Evolutionary conservation across 2,113 vertebrate genomes (phyloP).

Genomic region (Camelus dromedarius): DNA sequence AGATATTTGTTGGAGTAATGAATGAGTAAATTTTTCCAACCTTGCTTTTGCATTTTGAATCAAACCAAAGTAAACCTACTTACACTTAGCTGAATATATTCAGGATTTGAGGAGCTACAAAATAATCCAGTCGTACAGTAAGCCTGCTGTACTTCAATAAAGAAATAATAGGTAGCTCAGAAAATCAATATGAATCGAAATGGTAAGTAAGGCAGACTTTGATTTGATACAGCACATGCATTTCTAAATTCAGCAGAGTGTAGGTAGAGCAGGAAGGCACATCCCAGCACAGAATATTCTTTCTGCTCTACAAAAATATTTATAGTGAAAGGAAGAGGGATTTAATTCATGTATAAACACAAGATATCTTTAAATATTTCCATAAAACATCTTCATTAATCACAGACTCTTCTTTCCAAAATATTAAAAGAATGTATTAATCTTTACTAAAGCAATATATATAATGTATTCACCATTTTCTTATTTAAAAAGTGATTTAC

Average conservation of each 20-base stretch:
- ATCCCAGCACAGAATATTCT: not conserved
- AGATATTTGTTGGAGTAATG: not conserved
- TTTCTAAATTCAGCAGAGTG: not conserved
- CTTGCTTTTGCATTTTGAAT: not conserved
- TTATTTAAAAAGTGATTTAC: not conserved
- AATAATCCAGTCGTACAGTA: not conserved
- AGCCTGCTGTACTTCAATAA: not conserved
- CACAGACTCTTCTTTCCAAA: constrained; percentile 48
- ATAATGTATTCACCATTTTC: constrained; percentile 1
- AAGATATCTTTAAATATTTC: constrained; percentile 39
- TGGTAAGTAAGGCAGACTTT: not conserved
- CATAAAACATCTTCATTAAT: constrained; percentile 54
- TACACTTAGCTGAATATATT: not conserved
- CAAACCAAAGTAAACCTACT: not conserved
- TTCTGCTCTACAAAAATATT: constrained; percentile 48
- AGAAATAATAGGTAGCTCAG: not conserved
- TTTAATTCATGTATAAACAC: constrained; percentile 35
- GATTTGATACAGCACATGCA: not conserved
- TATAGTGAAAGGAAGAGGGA: not conserved
- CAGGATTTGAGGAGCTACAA: not conserved
- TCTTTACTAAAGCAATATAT: not conserved
- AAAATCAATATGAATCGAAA: constrained; percentile 51
- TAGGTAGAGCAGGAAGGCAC: not conserved
- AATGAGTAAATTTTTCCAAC: not conserved
- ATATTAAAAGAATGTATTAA: constrained; percentile 52